Evolutionary conservation across 2,888 invertebrate species (phyloP).

Genomic region (Proisotoma minuta): DNA sequence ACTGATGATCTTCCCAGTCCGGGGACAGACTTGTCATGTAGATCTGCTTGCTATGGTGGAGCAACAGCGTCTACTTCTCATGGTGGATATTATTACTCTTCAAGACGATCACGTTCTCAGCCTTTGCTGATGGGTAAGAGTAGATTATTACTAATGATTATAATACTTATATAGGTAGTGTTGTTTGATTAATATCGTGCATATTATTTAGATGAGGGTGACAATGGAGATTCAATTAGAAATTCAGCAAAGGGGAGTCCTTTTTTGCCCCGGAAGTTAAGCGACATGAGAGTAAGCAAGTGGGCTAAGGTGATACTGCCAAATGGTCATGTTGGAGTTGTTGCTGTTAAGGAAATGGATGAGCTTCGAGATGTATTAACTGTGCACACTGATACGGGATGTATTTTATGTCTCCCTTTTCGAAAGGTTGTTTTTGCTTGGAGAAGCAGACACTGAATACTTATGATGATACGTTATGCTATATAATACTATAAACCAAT

Average conservation of each 20-base stretch:
- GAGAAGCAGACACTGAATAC: constrained; percentile 36
- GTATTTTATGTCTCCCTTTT: constrained; percentile 43
- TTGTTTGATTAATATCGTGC: no score
- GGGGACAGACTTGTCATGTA: constrained; percentile 33
- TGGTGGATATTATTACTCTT: constrained; percentile 39
- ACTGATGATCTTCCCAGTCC: constrained; percentile 45
- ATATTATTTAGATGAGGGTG: constrained; percentile 2
- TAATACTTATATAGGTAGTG: no score
- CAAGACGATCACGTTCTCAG: constrained; percentile 41
- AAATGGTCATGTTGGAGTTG: constrained; percentile 45
- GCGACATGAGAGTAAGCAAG: constrained; percentile 44
- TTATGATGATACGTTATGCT: no score
- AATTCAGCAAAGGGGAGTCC: constrained; percentile 45
- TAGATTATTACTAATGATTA: no score
- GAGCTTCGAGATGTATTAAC: constrained; percentile 43
- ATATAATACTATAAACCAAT: no score
- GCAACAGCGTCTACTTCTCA: constrained; percentile 7
- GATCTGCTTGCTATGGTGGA: constrained; percentile 27
- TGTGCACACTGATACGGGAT: constrained; percentile 45
- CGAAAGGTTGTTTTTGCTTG: constrained; percentile 47
- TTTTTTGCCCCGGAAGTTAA: constrained; percentile 43
- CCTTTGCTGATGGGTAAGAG: constrained; percentile 42
- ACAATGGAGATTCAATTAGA: constrained; percentile 10
- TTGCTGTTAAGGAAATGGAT: constrained; percentile 45
- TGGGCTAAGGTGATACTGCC: constrained; percentile 40